phyloP scores from a whole-genome alignment of 2,797 vertebrate species.

The Ataeniobius toweri region DNA sequence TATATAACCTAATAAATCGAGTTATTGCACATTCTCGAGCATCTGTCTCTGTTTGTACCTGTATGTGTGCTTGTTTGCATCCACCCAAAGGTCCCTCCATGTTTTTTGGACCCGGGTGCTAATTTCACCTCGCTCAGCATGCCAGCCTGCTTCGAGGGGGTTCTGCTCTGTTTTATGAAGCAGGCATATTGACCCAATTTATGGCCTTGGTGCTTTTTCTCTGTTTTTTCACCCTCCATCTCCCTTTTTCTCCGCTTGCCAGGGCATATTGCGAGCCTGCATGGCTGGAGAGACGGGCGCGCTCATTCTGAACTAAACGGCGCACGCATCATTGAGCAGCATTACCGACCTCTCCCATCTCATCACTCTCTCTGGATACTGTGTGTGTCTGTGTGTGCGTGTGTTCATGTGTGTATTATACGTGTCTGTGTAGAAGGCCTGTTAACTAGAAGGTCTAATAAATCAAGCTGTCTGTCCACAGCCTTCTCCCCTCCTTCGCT shows the following conservation, averaged over 20 bases:
- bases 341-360: slow-evolving; percentile 83
- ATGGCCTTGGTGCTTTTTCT: slow-evolving; percentile 88
- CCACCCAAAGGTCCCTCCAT: slow-evolving; percentile 73
- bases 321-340: slow-evolving; percentile 96
- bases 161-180: slow-evolving; percentile 96
- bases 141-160: slow-evolving; percentile 80
- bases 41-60: slow-evolving; percentile 63
- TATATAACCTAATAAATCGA: slow-evolving; percentile 73
- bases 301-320: slow-evolving; percentile 97
- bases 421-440: slow-evolving; percentile 86
- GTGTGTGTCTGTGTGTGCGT: slow-evolving; percentile 13
- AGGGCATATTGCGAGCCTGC: slow-evolving; percentile 67
- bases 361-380: slow-evolving; percentile 65
- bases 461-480: slow-evolving; percentile 91
- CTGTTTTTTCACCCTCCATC: slow-evolving; percentile 51
- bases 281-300: slow-evolving; percentile 79
- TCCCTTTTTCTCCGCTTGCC: slow-evolving; percentile 85
- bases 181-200: slow-evolving; percentile 98
- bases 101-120: slow-evolving; percentile 86
- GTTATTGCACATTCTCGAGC: slow-evolving; percentile 69
- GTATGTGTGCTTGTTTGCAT: slow-evolving; percentile 57
- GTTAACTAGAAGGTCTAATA: slow-evolving; percentile 97
- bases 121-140: slow-evolving; percentile 88
- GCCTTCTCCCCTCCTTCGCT: slow-evolving; percentile 57
- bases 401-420: slow-evolving; percentile 57